Evolutionary conservation across 1,140 invertebrate genomes (phyloP), one percentile per base, ranked within the genome.

Genomic region (Bombus polaris): DNA sequence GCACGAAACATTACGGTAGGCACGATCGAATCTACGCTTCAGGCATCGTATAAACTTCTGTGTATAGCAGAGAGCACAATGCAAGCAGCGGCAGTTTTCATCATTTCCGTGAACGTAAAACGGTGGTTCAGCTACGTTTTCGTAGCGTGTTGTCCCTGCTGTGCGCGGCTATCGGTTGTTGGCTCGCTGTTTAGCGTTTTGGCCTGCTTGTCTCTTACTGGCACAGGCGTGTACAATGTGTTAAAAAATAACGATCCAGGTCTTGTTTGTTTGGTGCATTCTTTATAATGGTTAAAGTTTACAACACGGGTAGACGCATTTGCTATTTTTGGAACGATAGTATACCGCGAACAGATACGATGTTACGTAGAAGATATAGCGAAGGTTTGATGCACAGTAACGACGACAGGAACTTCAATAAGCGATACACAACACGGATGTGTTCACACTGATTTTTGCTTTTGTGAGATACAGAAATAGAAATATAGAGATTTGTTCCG

Each of bases 61-160:
- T 22, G 12, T 22, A 25, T 44, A 59, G 1, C 65, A 22, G 35
- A 68, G 62, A 42, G 47, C 72, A 75, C 72, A 68, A 83, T 76
- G 47, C 80, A 39, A n/a, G 13, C 42, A 59, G 47, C 28, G 59
- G 25, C 70, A 62, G 57, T 75, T 76, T 86, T 28, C 42, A 73
- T 84, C 86, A 78, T 84, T 87, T 81, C 32, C 59, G 59, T 39
- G 74, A 87, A 87, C 47, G 71, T 35, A 39, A 80, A 79, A 73
- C 25, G 42, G 39, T 32, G 37, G 15, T 28, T 44, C 39, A 53
- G 82, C n/a, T 79, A 78, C 22, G 32, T 85, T 80, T 59, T 32
- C 18, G 22, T 2, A 2, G 22, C 18, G 59, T 28, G 42, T 66
- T 47, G 22, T 32, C 47, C 44, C 72, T 35, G 72, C n/a, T 47